phyloP scores from a whole-genome alignment of 2,113 vertebrate species.

The Nibea albiflora region DNA sequence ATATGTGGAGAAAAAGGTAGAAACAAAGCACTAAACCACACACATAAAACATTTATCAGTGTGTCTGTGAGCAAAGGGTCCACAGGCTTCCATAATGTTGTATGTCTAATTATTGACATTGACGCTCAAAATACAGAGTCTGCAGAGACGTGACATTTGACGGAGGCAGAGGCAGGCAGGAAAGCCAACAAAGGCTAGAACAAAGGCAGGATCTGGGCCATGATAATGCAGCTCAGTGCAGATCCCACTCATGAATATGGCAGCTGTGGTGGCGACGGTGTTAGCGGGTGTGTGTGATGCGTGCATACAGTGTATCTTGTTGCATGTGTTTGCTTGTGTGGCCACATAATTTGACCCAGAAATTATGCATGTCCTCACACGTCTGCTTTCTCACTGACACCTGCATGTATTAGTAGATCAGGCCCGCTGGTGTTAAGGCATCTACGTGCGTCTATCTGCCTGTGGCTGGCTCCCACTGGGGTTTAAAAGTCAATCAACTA shows the following conservation, averaged over 20 bases:
- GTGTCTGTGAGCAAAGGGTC: conserved; percentile 64
- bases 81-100: conserved; percentile 68
- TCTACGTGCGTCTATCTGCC: conserved; percentile 64
- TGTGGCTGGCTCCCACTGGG: conserved; percentile 54
- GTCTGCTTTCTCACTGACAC: conserved; percentile 15
- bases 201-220: conserved; percentile 71
- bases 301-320: conserved; percentile 28
- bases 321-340: conserved; percentile 33
- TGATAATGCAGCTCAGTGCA: conserved; percentile 67
- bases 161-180: conserved; percentile 51
- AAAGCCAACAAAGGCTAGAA: conserved; percentile 82
- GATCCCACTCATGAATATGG: conserved; percentile 79
- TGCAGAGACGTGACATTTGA: conserved; percentile 85
- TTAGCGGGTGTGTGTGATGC: conserved; percentile 21
- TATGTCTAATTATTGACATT: conserved; percentile 82
- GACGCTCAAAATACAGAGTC: conserved; percentile 79
- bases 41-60: conserved; percentile 34
- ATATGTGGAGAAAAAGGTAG: neutral
- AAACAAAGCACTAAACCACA: conserved; percentile 52
- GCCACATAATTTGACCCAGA: conserved; percentile 19
- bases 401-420: conserved; percentile 18
- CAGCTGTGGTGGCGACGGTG: conserved; percentile 54
- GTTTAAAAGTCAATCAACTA: conserved; percentile 79
- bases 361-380: conserved; percentile 24
- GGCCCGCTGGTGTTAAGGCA: conserved; percentile 60